These are phyloP conservation scores for Pegoplata infirma DNA, from an alignment of 2,888 invertebrate species.

Conservation along the genomic window DNA sequence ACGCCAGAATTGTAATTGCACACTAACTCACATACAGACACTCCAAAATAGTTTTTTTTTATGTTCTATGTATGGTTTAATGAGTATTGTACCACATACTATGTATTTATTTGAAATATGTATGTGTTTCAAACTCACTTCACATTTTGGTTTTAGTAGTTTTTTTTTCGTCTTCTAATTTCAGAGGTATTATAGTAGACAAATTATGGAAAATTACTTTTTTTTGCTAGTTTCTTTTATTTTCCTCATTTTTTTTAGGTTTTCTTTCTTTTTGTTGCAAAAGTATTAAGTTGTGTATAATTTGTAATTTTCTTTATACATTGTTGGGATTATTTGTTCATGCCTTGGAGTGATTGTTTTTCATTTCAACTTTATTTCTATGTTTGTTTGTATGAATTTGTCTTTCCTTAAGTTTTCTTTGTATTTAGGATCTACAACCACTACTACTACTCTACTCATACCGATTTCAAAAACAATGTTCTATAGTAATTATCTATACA, in stretches of 20 bases:
- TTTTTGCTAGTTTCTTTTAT: constrained; percentile 28
- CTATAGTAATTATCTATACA: constrained; percentile 52
- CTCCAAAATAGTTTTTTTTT: neutral
- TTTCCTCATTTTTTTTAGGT: neutral
- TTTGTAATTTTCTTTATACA: constrained; percentile 35
- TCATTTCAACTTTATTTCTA: constrained; percentile 44
- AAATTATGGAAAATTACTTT: constrained; percentile 54
- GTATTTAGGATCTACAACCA: neutral
- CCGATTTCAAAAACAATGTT: constrained; percentile 14
- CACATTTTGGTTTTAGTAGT: neutral
- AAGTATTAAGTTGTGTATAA: constrained; percentile 53
- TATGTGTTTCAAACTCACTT: constrained; percentile 7
- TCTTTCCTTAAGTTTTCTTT: neutral
- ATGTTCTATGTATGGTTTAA: neutral
- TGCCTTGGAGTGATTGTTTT: constrained; percentile 57
- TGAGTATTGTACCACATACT: constrained; percentile 1
- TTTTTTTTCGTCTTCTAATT: constrained; percentile 23
- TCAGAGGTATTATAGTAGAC: constrained; percentile 37
- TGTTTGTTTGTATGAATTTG: no score
- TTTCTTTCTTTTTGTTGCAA: constrained; percentile 13
- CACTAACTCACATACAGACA: neutral
- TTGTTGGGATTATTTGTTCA: constrained; percentile 3
- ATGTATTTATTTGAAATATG: constrained; percentile 9
- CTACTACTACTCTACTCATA: neutral
- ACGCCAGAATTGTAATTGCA: no score